phyloP scores from a whole-genome alignment of 64 coral and sea anemone genomes.

The Stylophora pistillata region DNA sequence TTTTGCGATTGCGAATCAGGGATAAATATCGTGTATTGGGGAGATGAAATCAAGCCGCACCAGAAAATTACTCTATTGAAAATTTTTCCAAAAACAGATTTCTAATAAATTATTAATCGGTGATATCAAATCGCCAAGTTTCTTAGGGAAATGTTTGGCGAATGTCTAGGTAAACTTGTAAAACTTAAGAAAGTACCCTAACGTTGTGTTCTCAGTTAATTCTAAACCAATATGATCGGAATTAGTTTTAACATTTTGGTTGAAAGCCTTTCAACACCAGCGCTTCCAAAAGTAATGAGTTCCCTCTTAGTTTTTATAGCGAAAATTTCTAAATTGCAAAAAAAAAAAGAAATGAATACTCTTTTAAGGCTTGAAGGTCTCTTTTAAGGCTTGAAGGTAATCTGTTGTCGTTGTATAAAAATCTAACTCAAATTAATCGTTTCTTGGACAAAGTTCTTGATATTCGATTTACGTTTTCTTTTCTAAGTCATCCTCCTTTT shows the following conservation, averaged over 20 bases:
- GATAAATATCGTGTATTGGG: not conserved
- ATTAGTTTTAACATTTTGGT: not conserved
- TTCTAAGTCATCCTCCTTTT: not conserved
- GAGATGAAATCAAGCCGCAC: not conserved
- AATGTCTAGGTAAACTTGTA: not conserved
- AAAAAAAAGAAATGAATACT: no score
- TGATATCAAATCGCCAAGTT: not conserved
- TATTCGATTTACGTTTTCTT: not conserved
- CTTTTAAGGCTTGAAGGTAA: not conserved
- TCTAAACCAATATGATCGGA: no score
- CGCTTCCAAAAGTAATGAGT: not conserved
- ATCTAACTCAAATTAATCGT: not conserved
- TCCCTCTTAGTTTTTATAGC: not conserved
- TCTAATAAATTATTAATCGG: conserved; percentile 20
- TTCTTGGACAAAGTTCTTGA: not conserved
- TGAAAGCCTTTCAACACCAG: not conserved
- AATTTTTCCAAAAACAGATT: not conserved
- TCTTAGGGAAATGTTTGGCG: not conserved
- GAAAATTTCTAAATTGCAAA: not conserved
- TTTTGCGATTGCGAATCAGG: not conserved
- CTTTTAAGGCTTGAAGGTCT: not conserved
- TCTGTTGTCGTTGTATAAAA: not conserved
- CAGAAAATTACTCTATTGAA: not conserved
- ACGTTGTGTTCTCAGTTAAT: no score
- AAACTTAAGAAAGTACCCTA: not conserved